Base-by-base conservation (phyloP, 2,888 invertebrate genomes). In the Drosophila peninsularis region DNA sequence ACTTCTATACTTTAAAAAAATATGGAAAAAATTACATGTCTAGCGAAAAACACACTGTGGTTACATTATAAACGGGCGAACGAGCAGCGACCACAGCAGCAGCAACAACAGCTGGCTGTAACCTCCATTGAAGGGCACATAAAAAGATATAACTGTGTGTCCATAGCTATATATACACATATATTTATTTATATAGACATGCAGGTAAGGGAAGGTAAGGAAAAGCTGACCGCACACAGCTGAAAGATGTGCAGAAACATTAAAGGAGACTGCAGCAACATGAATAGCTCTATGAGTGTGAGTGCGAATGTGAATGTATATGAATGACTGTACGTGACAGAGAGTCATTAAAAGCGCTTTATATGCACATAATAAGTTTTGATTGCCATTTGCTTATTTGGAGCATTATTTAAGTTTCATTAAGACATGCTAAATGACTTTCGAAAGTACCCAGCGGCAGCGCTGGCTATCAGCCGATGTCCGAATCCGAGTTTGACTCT, bases 371-470 rank as follows among this genome's bases (percentile, higher is more conserved):
- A 82, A 86, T 83, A 69, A 60, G 71, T 53, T 69, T 87, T 78
- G 85, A 82, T 78, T 78, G 85, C 68, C 82, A 87, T 78, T 87
- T 78, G 80, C 88, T 77, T 85, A 88, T 88, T 82, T 88, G 83
- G 83, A 85, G 88, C 88, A 75, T 72, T 80, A 80, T 84, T 84
- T 74, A 71, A 78, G 84, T 88, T 88, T 75, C 71, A 87, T 85
- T 86, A 81, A 87, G 87, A 83, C 87, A 88, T 83, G 74, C 80
- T 87, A 87, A 87, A 86, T 85, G 81, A 75, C 71, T 87, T 87
- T 85, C 84, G 85, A 85, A 85, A 88, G 84, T 88, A 58, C 53
- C 57, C 27, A 52, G 47, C 50, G 21, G 10, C 45, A 47, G 36
- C 34, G n/a, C 45, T 13, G 13, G n/a, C 42, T 42, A 21, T 14